phyloP scores from a whole-genome alignment of 53 echinoderm and acorn worm genomes.

The Arbacia lixula region DNA sequence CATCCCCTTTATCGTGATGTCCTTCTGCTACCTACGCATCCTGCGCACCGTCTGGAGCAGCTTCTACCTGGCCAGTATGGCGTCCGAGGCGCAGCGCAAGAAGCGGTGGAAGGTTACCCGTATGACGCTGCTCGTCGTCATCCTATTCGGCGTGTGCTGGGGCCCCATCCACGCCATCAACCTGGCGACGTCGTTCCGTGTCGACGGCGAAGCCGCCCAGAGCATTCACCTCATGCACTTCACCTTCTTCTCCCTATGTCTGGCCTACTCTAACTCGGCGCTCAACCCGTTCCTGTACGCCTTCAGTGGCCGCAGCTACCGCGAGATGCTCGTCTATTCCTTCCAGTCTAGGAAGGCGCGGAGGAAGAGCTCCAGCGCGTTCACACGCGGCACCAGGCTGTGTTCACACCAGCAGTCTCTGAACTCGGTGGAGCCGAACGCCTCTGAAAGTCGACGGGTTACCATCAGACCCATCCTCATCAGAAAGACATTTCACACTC shows the following conservation, averaged over 20 bases:
- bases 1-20: slow-evolving; percentile 82
- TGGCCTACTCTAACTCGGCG: slow-evolving; percentile 92
- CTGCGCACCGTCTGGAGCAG: slow-evolving; percentile 86
- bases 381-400: slow-evolving; percentile 52
- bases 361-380: slow-evolving; percentile 41
- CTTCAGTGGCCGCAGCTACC: slow-evolving; percentile 88
- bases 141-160: slow-evolving; percentile 93
- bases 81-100: slow-evolving; percentile 66
- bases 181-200: slow-evolving; percentile 64
- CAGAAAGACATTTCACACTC: slow-evolving; percentile 28
- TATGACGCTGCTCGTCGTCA: slow-evolving; percentile 90
- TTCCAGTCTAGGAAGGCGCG: slow-evolving; percentile 33
- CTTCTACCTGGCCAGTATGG: slow-evolving; percentile 71
- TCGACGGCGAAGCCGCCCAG: neutral
- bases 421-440: slow-evolving; percentile 21
- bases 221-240: slow-evolving; percentile 46
- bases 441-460: neutral
- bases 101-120: slow-evolving; percentile 89
- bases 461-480: slow-evolving; percentile 15
- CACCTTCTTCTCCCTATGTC: slow-evolving; percentile 80
- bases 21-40: slow-evolving; percentile 82
- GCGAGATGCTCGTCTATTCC: slow-evolving; percentile 62
- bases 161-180: slow-evolving; percentile 88
- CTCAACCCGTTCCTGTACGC: slow-evolving; percentile 96
- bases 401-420: slow-evolving; percentile 38